Conservation (phyloP, 2,797 vertebrate genomes). For the Loris lydekkerianus region DNA sequence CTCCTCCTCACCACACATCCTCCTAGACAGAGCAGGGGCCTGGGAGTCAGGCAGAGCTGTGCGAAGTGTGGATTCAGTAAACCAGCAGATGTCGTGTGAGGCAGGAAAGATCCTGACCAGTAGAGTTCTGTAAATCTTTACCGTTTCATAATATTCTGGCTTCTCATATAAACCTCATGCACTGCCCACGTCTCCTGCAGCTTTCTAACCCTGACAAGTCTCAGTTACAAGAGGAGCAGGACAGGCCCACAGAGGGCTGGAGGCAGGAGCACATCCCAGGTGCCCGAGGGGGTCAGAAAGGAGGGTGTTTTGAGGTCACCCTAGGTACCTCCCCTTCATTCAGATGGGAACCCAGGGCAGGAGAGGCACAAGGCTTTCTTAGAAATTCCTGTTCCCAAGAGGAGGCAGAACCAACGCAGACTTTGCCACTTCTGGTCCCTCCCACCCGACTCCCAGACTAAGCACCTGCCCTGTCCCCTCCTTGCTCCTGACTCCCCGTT, state of each 20-base stretch:
- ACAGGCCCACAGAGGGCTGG: neutral
- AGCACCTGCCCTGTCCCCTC: neutral
- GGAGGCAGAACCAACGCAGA: neutral
- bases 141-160: neutral
- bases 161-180: neutral
- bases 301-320: neutral
- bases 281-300: neutral
- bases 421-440: fast-evolving
- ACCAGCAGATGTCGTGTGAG: neutral
- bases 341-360: neutral
- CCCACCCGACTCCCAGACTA: neutral
- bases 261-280: neutral
- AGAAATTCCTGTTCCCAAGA: neutral
- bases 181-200: neutral
- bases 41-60: fast-evolving
- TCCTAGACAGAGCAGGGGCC: neutral
- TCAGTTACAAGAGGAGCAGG: neutral
- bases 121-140: neutral
- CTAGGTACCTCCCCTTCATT: fast-evolving
- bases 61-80: neutral
- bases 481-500: neutral
- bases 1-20: too few species aligned
- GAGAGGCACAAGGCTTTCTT: neutral
- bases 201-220: neutral
- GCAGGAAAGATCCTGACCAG: neutral